Conservation (phyloP, 2,888 invertebrate genomes). For the Tanytarsus gracilentus region DNA sequence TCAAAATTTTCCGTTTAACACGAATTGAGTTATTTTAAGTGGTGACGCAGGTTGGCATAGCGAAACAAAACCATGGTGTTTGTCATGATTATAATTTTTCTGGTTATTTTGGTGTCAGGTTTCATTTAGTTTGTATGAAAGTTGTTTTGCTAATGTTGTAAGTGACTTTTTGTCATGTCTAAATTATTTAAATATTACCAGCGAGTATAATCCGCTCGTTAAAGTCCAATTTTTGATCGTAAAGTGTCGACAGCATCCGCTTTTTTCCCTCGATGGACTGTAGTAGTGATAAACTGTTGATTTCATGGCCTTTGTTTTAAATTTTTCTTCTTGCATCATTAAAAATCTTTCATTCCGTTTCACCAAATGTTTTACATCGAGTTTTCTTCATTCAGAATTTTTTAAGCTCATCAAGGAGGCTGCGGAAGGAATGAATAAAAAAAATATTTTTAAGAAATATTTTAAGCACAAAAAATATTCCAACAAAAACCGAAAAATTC, state of each 20-base stretch:
- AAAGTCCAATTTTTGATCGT: conserved; percentile 65
- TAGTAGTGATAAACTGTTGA: conserved; percentile 47
- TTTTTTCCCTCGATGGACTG: conserved; percentile 42
- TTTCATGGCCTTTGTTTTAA: conserved; percentile 42
- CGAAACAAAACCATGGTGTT: too few relatives aligned
- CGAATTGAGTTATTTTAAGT: not conserved
- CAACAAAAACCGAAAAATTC: too few relatives aligned
- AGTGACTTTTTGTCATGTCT: not conserved
- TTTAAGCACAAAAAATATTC: too few relatives aligned
- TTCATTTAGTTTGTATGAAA: too few relatives aligned
- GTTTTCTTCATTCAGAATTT: too few relatives aligned
- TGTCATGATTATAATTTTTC: too few relatives aligned
- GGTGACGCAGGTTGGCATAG: too few relatives aligned
- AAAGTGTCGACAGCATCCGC: conserved; percentile 53
- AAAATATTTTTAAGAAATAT: too few relatives aligned
- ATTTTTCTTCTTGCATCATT: not conserved
- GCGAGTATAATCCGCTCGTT: conserved; percentile 61
- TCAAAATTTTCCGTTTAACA: not conserved
- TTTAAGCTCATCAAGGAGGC: too few relatives aligned
- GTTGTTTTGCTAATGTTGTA: not conserved
- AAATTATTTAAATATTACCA: conserved; percentile 48
- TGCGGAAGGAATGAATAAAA: too few relatives aligned
- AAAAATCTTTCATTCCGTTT: not conserved
- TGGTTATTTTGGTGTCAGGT: too few relatives aligned
- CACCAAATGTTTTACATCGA: too few relatives aligned